Evolutionary conservation across 2,113 vertebrate species (phyloP).

Genomic region (Hydrolagus affinis): DNA sequence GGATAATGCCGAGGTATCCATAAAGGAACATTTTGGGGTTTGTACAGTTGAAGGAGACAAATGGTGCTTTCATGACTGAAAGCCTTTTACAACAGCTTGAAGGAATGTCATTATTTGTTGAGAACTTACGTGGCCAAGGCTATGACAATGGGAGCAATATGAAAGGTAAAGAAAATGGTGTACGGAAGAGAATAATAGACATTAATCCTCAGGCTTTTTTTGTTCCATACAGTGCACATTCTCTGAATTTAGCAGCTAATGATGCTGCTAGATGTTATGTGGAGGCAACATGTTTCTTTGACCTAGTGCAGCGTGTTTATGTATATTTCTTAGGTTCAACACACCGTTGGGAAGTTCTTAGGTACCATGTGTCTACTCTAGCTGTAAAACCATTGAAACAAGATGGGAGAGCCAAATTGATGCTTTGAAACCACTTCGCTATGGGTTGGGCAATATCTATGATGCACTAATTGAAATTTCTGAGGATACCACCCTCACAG

Average conservation of each 20-base stretch:
- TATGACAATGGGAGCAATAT: conserved; percentile 20
- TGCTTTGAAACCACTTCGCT: too few relatives aligned
- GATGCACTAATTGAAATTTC: too few relatives aligned
- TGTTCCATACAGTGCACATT: conserved; percentile 10
- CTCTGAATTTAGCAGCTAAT: conserved; percentile 20
- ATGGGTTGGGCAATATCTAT: too few relatives aligned
- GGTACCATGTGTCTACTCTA: too few relatives aligned
- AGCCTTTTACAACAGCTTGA: not conserved
- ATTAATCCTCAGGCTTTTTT: not conserved
- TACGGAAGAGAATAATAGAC: not conserved
- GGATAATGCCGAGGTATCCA: not conserved
- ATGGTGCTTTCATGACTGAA: not conserved
- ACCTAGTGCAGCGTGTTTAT: not conserved
- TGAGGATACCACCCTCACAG: too few relatives aligned
- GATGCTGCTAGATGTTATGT: not conserved
- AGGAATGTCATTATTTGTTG: not conserved
- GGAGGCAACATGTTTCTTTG: conserved; percentile 15
- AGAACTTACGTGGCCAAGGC: not conserved
- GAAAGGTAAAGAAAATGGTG: conserved; percentile 17
- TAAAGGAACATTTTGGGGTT: not conserved
- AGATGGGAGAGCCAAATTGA: too few relatives aligned
- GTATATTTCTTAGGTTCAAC: conserved; percentile 8
- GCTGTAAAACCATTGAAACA: too few relatives aligned
- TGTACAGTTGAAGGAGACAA: too few relatives aligned
- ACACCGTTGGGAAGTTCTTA: conserved; percentile 6